Evolutionary conservation across 2,888 invertebrate genomes (phyloP).

Genomic region (Cosmopolites sordidus): DNA sequence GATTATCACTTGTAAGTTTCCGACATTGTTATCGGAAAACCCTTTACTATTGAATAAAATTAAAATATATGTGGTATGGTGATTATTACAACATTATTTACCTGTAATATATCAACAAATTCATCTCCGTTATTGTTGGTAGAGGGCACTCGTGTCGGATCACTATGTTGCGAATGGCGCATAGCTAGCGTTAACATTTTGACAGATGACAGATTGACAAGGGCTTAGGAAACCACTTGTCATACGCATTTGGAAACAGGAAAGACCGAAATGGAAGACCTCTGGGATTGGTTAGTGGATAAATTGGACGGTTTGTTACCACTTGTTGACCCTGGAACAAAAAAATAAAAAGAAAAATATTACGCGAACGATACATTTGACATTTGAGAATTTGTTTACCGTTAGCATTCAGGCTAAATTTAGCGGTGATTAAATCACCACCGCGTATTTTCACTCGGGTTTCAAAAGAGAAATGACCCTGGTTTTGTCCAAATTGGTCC

Average conservation of each 20-base stretch:
- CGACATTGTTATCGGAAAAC: too few species aligned
- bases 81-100: too few species aligned
- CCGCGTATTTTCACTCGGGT: neutral
- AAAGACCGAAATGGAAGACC: too few species aligned
- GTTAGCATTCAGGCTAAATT: neutral
- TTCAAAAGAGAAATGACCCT: neutral
- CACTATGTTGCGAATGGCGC: constrained; percentile 66
- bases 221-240: constrained; percentile 23
- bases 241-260: constrained; percentile 15
- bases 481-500: neutral
- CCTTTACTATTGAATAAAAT: too few species aligned
- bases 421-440: neutral
- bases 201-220: constrained; percentile 28
- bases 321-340: too few species aligned
- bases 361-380: too few species aligned
- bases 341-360: too few species aligned
- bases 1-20: too few species aligned
- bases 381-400: neutral
- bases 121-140: constrained; percentile 52
- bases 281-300: too few species aligned
- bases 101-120: constrained; percentile 71
- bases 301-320: too few species aligned
- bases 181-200: constrained; percentile 60
- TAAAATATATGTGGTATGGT: too few species aligned
- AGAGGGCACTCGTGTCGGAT: constrained; percentile 38